These are phyloP conservation scores for Aleiodes leptofemur DNA, from an alignment of 2,888 invertebrate species.

Conservation along the genomic window DNA sequence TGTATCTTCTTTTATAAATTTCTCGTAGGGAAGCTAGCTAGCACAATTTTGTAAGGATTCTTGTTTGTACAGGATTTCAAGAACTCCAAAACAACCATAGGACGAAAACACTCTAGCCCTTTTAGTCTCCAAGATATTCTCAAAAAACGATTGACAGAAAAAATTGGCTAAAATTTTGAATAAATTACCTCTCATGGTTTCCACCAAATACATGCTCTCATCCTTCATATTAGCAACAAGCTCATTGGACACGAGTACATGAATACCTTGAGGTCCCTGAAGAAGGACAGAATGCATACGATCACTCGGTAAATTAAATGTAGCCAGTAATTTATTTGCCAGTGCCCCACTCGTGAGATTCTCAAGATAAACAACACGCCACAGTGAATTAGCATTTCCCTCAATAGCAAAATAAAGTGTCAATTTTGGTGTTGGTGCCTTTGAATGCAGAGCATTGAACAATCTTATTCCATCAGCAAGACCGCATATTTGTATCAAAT, in stretches of 20 bases:
- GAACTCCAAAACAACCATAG: too few species aligned
- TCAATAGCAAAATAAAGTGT: slow-evolving; percentile 89
- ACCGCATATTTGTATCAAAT: slow-evolving; percentile 95
- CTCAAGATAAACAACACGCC: slow-evolving; percentile 88
- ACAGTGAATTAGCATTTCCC: slow-evolving; percentile 79
- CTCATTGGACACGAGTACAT: slow-evolving; percentile 90
- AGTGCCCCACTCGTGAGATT: slow-evolving; percentile 65
- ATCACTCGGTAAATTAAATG: slow-evolving; percentile 68
- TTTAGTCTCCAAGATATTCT: not conserved
- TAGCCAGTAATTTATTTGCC: slow-evolving; percentile 68
- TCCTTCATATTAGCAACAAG: slow-evolving; percentile 89
- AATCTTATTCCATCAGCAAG: slow-evolving; percentile 95
- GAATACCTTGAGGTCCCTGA: slow-evolving; percentile 89
- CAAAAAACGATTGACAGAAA: too few species aligned
- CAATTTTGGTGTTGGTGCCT: slow-evolving; percentile 85
- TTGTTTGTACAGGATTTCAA: too few species aligned
- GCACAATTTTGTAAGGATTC: too few species aligned
- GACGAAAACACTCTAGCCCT: too few species aligned
- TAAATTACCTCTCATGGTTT: slow-evolving; percentile 76
- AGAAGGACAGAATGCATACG: slow-evolving; percentile 79
- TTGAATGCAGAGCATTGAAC: slow-evolving; percentile 91
- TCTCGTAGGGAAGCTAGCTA: too few species aligned
- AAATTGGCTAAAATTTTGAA: not conserved
- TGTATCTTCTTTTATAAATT: too few species aligned
- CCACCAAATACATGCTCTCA: slow-evolving; percentile 83